These are phyloP conservation scores for Bambusicola thoracicus DNA, from an alignment of 2,113 vertebrate genomes.

Conservation along the genomic window DNA sequence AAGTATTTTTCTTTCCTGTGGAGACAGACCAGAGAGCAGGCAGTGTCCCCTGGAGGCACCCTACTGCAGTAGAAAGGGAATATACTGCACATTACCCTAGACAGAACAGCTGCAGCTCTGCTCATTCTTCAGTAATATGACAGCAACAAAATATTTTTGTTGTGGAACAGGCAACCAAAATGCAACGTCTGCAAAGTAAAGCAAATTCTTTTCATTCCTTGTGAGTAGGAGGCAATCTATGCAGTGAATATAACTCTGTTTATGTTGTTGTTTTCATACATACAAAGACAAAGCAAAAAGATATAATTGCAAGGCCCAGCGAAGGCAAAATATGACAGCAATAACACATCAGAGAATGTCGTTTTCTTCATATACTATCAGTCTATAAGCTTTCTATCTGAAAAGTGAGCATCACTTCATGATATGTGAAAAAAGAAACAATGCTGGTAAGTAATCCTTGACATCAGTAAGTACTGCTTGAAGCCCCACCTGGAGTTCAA, in stretches of 20 bases:
- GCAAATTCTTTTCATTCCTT: neutral
- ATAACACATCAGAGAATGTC: neutral
- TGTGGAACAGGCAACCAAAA: neutral
- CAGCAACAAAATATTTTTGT: neutral
- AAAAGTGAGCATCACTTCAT: neutral
- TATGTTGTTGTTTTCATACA: neutral
- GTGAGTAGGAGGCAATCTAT: neutral
- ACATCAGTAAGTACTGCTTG: neutral
- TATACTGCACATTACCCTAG: neutral
- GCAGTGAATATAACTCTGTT: neutral
- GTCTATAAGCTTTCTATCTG: neutral
- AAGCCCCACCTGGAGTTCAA: neutral
- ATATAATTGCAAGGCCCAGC: neutral
- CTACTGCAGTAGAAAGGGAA: neutral
- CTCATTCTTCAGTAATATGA: neutral
- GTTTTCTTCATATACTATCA: constrained; percentile 7
- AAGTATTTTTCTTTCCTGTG: neutral
- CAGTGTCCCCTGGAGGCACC: neutral
- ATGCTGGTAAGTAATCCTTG: neutral
- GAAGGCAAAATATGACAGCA: neutral
- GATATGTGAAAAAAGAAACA: neutral
- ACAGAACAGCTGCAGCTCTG: neutral
- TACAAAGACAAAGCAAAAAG: neutral
- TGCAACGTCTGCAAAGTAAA: neutral
- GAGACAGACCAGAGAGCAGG: neutral